A percentile compares a stretch with the other conserved stretches of the same genome.
Conservation (phyloP, 1,140 invertebrate genomes). For the Venturia canescens region DNA sequence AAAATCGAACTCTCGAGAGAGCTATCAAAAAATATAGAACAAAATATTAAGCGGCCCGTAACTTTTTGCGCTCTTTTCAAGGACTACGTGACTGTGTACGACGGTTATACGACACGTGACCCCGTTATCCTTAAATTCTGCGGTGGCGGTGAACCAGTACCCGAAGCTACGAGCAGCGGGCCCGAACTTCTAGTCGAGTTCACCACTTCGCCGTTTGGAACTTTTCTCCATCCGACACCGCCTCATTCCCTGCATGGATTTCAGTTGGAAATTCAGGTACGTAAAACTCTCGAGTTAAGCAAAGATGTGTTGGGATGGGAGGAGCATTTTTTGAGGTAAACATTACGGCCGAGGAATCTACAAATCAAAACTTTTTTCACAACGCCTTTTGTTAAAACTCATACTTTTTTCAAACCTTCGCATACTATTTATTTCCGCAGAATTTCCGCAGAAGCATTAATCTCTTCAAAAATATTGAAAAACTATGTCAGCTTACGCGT, state of each 20-base stretch:
- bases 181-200: constrained; percentile 92
- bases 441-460: too few species aligned
- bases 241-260: constrained; percentile 89
- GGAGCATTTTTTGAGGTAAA: not conserved
- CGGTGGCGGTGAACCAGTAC: constrained; percentile 89
- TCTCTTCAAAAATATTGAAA: too few species aligned
- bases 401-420: too few species aligned
- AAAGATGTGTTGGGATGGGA: not conserved
- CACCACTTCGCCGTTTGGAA: constrained; percentile 92
- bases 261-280: constrained; percentile 90
- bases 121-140: constrained; percentile 93
- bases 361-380: not conserved
- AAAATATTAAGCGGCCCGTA: too few species aligned
- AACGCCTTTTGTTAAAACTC: too few species aligned
- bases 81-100: constrained; percentile 93
- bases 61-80: constrained; percentile 64
- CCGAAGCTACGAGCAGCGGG: constrained; percentile 88
- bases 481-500: too few species aligned
- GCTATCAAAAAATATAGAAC: not conserved
- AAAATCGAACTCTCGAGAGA: not conserved
- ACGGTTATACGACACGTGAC: constrained; percentile 92
- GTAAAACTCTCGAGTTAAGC: constrained; percentile 25
- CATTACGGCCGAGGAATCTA: not conserved
- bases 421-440: too few species aligned
- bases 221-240: constrained; percentile 87